phyloP scores from a whole-genome alignment of 2,113 vertebrate species.

The Hymenochirus boettgeri region DNA sequence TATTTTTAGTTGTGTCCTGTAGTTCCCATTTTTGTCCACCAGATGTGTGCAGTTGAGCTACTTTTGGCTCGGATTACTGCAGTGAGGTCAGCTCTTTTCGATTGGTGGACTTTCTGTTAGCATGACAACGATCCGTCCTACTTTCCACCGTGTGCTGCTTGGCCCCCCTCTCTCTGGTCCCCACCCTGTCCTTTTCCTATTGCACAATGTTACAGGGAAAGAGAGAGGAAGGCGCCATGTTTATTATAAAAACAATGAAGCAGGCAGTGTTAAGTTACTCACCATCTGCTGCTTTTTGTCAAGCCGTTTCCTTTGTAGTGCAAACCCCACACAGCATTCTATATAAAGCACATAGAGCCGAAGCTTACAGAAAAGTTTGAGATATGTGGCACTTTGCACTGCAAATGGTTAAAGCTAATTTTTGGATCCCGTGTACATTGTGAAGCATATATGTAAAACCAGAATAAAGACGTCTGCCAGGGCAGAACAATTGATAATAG shows the following conservation, averaged over 20 bases:
- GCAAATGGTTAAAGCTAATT: too few species aligned
- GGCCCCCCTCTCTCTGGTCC: conserved; percentile 45
- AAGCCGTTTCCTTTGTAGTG: background rate
- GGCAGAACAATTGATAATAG: too few species aligned
- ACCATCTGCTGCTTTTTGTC: conserved; percentile 12
- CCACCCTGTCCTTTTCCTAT: conserved; percentile 73
- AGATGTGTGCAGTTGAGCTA: conserved; percentile 87
- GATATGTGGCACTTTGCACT: too few species aligned
- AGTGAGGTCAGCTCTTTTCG: conserved; percentile 58
- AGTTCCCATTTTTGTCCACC: conserved; percentile 63
- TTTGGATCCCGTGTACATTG: too few species aligned
- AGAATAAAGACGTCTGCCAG: too few species aligned
- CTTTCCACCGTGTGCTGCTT: conserved; percentile 12
- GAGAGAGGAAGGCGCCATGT: conserved; percentile 47
- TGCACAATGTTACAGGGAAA: conserved; percentile 63
- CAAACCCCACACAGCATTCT: background rate
- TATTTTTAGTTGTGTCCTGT: conserved; percentile 42
- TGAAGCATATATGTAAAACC: too few species aligned
- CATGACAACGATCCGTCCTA: conserved; percentile 17
- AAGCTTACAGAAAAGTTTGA: too few species aligned
- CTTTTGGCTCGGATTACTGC: conserved; percentile 54
- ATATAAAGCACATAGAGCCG: too few species aligned
- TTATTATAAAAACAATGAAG: conserved; percentile 51
- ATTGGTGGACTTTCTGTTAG: conserved; percentile 62
- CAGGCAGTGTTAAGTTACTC: conserved; percentile 35